These are phyloP conservation scores for Crenuchus spilurus DNA, from an alignment of 2,797 vertebrate species.

Conservation along the genomic window DNA sequence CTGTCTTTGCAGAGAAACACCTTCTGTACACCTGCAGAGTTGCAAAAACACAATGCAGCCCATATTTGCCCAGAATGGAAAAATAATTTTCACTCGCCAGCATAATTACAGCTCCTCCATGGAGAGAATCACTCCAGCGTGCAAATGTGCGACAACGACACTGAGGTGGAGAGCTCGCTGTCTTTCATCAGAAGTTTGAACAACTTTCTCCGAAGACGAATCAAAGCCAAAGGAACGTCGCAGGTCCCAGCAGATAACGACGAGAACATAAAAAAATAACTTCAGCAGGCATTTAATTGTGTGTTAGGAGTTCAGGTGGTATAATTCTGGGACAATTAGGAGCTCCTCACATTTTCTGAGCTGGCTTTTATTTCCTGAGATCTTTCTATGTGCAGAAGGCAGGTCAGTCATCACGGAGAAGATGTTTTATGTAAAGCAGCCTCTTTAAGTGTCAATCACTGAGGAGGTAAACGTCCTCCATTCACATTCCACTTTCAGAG, in stretches of 20 bases:
- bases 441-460: constrained; percentile 18
- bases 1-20: too few species aligned
- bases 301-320: constrained; percentile 19
- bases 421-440: background rate
- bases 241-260: background rate
- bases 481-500: background rate
- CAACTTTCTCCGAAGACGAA: constrained; percentile 31
- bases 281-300: background rate
- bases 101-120: constrained; percentile 41
- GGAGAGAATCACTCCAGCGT: constrained; percentile 38
- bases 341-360: background rate
- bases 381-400: constrained; percentile 7
- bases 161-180: constrained; percentile 25
- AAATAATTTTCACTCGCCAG: constrained; percentile 35
- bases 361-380: constrained; percentile 27
- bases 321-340: constrained; percentile 19
- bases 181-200: constrained; percentile 26
- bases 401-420: constrained; percentile 16
- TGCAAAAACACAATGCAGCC: background rate
- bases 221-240: constrained; percentile 24
- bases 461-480: background rate
- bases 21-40: background rate
- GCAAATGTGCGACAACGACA: constrained; percentile 34
- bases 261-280: constrained; percentile 1
- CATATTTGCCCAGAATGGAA: constrained; percentile 23